Conservation (phyloP, 2,113 vertebrate species). For the Dromiciops gliroides region DNA sequence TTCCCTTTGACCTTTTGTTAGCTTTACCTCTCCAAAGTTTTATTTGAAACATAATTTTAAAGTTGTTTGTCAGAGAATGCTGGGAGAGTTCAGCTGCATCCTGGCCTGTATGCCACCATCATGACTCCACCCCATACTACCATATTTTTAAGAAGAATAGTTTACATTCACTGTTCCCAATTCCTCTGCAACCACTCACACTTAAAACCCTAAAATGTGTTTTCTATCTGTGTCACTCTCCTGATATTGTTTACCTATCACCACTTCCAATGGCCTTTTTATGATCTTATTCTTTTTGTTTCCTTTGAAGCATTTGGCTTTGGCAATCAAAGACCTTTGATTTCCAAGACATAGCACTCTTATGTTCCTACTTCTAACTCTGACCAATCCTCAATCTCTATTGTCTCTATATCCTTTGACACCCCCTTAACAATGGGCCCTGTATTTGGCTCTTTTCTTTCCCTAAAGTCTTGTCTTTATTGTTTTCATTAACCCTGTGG, state of each 20-base stretch:
- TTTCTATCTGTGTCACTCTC: background rate
- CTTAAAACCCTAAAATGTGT: background rate
- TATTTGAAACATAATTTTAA: background rate
- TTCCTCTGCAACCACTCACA: background rate
- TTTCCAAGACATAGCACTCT: background rate
- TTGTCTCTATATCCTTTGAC: background rate
- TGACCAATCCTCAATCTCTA: background rate
- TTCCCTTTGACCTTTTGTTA: background rate
- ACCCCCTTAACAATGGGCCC: background rate
- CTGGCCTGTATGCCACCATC: background rate
- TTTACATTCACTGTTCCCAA: background rate
- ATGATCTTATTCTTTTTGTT: background rate
- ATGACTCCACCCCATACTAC: background rate
- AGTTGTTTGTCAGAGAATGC: background rate
- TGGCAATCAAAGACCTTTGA: background rate
- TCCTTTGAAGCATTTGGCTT: background rate
- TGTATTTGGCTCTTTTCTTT: background rate
- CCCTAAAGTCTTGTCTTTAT: background rate
- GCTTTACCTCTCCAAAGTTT: background rate
- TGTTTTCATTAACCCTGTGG: background rate
- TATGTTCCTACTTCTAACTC: background rate
- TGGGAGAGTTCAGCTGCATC: background rate
- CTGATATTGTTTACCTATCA: background rate
- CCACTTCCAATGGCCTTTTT: background rate
- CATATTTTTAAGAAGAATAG: background rate